Base-by-base conservation (phyloP, 2,113 vertebrate genomes). In the Orcinus orca region DNA sequence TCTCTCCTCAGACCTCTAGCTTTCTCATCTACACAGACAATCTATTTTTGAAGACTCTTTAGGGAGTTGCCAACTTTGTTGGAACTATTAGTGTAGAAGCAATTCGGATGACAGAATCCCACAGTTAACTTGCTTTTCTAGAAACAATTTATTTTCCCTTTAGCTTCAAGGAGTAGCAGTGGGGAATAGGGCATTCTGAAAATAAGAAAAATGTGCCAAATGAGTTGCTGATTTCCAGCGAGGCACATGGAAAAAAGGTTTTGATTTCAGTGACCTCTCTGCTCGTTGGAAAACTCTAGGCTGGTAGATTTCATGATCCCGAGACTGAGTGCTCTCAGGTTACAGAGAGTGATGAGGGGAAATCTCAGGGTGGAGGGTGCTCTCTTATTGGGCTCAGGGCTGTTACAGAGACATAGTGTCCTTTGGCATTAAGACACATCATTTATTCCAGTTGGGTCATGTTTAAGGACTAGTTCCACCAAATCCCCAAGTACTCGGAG, bases 221-320 rank as follows among this genome's bases (percentile, higher is more conserved):
- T 95, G 76, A 96, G 71, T 53, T 41, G 91, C 97, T 93, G 96
- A 96, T 86, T 96, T 97, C 97, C 88, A 1, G 36, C 74, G 83
- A 96, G 97, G 97, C 93, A 93, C 94, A 77, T 95, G 98, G 98
- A 98, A 98, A 98, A 97, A 71, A 68, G 90, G 87, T 71, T 80
- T 95, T 97, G 71, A 94, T 98, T 98, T 97, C 98, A 97, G 41
- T 90, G 95, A 98, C 96, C 84, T 97, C 62, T 62, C n/a, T 41
- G 88, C 89, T 95, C 10, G 0, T 21, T 74, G 97, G 95, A 96
- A 97, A 97, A 36, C 1, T 97, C 53, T 55, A 90, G 89, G 93
- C 92, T 98, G 97, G 62, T 92, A 85, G 96, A 82, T 97, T 97
- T 94, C 76, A 36, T 74, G 95, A 95, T 80, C 1, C n/a, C 63